Evolutionary conservation across 2,888 invertebrate genomes (phyloP).

Genomic region (Platycheirus albimanus): DNA sequence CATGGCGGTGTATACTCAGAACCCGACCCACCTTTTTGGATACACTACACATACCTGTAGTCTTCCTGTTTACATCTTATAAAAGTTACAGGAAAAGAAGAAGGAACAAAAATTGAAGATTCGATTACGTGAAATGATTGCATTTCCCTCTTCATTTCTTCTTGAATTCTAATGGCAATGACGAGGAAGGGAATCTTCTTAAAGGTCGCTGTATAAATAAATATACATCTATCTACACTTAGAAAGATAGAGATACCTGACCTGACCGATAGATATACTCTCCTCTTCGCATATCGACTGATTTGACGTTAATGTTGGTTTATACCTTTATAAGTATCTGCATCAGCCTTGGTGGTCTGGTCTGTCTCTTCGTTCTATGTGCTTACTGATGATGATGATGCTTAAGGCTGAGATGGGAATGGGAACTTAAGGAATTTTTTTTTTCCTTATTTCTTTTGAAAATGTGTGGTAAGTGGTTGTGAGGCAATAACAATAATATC

Average conservation of each 20-base stretch:
- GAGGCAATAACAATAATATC: constrained; percentile 31
- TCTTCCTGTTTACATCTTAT: constrained; percentile 25
- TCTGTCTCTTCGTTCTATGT: constrained; percentile 15
- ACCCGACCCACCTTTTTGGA: background rate
- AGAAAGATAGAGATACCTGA: constrained; percentile 1
- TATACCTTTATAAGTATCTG: constrained; percentile 31
- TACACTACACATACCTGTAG: background rate
- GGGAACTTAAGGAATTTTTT: constrained; percentile 3
- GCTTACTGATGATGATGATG: background rate
- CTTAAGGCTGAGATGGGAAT: background rate
- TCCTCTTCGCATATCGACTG: constrained; percentile 31
- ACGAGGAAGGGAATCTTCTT: constrained; percentile 5
- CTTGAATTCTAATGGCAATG: constrained; percentile 18
- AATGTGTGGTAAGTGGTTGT: constrained; percentile 15
- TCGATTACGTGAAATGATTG: constrained; percentile 55
- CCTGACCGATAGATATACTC: constrained; percentile 47
- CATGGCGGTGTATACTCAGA: background rate
- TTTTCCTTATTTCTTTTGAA: background rate
- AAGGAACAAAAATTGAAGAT: constrained; percentile 3
- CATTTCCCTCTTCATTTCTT: constrained; percentile 46
- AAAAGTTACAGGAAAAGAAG: constrained; percentile 12
- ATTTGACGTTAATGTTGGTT: constrained; percentile 46
- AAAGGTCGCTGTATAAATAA: constrained; percentile 11
- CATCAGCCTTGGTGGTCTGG: constrained; percentile 59
- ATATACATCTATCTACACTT: too few relatives aligned